Evolutionary conservation across 2,113 vertebrate genomes (phyloP).

Genomic region (Austrofundulus limnaeus): DNA sequence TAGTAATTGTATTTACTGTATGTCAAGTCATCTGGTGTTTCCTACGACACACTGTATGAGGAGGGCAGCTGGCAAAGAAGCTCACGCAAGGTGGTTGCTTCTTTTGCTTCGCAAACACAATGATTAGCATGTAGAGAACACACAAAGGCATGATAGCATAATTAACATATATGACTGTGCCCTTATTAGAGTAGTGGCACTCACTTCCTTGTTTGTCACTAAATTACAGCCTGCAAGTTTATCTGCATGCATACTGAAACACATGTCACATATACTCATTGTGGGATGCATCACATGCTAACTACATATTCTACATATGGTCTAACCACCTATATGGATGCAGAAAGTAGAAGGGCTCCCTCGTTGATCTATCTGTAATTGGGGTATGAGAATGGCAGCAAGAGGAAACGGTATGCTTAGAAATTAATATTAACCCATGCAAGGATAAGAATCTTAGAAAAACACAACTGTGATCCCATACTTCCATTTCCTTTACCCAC

Average conservation of each 20-base stretch:
- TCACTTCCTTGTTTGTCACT: constrained; percentile 5
- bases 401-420: not conserved
- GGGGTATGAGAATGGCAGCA: constrained; percentile 16
- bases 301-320: not conserved
- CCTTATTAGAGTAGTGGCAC: not conserved
- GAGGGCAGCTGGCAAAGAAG: not conserved
- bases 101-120: not conserved
- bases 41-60: not conserved
- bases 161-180: constrained; percentile 34
- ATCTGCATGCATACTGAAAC: not conserved
- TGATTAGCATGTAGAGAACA: constrained; percentile 18
- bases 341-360: not conserved
- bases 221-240: not conserved
- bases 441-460: not conserved
- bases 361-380: not conserved
- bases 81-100: constrained; percentile 5
- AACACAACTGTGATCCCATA: not conserved
- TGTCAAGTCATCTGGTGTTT: not conserved
- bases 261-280: not conserved
- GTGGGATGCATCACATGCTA: not conserved
- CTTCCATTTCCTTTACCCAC: too few relatives aligned
- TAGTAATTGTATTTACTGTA: not conserved
- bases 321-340: not conserved
- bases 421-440: constrained; percentile 1
- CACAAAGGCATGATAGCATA: constrained; percentile 22